Base-by-base conservation (phyloP, 2,113 vertebrate genomes). In the Ariopsis seemanni region DNA sequence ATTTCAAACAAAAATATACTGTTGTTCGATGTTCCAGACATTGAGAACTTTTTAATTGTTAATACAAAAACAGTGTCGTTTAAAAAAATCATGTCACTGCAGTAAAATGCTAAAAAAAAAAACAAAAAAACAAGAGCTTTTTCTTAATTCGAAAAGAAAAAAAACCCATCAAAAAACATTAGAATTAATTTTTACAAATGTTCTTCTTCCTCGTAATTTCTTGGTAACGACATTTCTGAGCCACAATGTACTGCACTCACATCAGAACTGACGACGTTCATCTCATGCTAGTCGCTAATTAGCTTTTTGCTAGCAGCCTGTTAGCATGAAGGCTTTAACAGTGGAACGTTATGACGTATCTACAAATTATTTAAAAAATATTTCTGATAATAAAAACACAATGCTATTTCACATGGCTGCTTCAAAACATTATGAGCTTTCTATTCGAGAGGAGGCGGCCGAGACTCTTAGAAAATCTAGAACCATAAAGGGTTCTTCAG, bases 1-100 rank as follows among this genome's bases (percentile, higher is more conserved):
- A 85, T 85, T 83, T 82, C 10, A 82, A 62, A 86, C 72, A 87
- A 88, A 77, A 89, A 91, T 91, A 95, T 93, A 14, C 14, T 14
- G 48, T 14, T 94, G 93, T 95, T 92, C 92, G 94, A 94, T 94
- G 91, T 95, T 93, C 93, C 92, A 94, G 94, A 95, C 93, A 92
- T 92, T 94, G 87, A 95, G 84, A 91, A 94, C 92, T 92, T 77
- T 87, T 90, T 94, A 93, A 95, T 82, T 92, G 88, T 82, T 89
- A 90, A 91, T 90, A 91, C 84, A 91, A 91, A 94, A 96, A 91
- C 92, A 82, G 92, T 92, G 93, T 58, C 71, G 34, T 77, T 84
- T 42, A 4, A 92, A 90, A 93, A 91, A 92, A 89, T 18, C 57
- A 53, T 94, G 95, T 94, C 95, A 93, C 91, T 92, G 89, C 58